phyloP scores from a whole-genome alignment of 2,113 vertebrate species.

The Phoenicopterus ruber region DNA sequence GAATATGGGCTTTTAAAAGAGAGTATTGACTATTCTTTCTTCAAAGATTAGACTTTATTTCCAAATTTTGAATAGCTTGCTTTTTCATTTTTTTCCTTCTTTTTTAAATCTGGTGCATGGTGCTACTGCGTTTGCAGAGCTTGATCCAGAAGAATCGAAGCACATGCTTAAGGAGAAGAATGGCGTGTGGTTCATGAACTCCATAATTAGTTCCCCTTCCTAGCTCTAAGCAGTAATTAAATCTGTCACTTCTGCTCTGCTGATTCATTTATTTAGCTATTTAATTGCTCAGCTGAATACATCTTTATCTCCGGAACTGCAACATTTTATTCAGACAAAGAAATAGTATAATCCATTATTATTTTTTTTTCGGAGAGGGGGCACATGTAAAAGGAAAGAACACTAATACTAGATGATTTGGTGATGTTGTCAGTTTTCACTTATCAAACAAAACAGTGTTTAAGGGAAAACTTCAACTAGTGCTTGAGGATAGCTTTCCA shows the following conservation, averaged over 20 bases:
- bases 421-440: conserved; percentile 33
- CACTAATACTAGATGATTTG: conserved; percentile 25
- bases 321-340: conserved; percentile 80
- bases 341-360: conserved; percentile 60
- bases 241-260: conserved; percentile 88
- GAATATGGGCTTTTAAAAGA: background rate
- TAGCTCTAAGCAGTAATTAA: conserved; percentile 87
- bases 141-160: conserved; percentile 60
- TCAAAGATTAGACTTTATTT: background rate
- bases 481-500: background rate
- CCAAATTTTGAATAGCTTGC: background rate
- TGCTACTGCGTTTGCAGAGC: background rate
- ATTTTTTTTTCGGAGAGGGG: conserved; percentile 33
- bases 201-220: conserved; percentile 83
- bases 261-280: conserved; percentile 87
- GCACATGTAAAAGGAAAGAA: conserved; percentile 48
- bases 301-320: conserved; percentile 81
- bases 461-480: conserved; percentile 14
- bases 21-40: background rate
- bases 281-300: conserved; percentile 82
- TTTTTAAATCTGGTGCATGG: background rate
- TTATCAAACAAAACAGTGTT: conserved; percentile 51
- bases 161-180: conserved; percentile 71
- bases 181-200: conserved; percentile 78
- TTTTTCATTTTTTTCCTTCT: background rate